phyloP scores from a whole-genome alignment of 37 sponge, comb jelly and placozoan species.

The Chondrosia reniformis region DNA sequence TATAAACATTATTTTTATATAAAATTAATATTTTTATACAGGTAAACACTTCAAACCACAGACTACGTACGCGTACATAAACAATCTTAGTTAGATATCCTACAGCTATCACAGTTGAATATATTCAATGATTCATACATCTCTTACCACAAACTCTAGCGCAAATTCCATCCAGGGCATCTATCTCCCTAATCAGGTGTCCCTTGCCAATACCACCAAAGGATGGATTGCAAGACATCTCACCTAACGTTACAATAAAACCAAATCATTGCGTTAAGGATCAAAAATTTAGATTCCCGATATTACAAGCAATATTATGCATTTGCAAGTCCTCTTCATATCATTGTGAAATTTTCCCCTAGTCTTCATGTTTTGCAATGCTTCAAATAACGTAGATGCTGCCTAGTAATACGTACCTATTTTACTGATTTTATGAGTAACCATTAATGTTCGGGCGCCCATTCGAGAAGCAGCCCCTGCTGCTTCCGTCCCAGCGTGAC shows the following conservation, averaged over 20 bases:
- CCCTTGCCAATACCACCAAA: constrained; percentile 95
- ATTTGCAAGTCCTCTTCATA: too few relatives aligned
- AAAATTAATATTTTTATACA: background rate
- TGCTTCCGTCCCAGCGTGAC: constrained; percentile 85
- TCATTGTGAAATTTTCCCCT: too few relatives aligned
- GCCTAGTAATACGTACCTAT: constrained; percentile 80
- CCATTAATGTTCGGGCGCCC: constrained; percentile 55
- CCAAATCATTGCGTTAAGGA: too few relatives aligned
- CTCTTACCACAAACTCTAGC: constrained; percentile 61
- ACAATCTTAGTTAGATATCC: background rate
- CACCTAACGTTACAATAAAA: too few relatives aligned
- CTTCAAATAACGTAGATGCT: too few relatives aligned
- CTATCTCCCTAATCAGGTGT: constrained; percentile 81
- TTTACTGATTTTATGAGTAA: constrained; percentile 71
- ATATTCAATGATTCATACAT: background rate
- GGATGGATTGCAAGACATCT: constrained; percentile 92
- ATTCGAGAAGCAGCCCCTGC: constrained; percentile 73
- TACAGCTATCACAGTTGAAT: constrained; percentile 1
- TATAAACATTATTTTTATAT: background rate
- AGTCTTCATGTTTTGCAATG: too few relatives aligned
- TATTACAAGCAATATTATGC: too few relatives aligned
- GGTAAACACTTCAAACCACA: too few relatives aligned
- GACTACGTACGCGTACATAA: too few relatives aligned
- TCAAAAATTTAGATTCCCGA: too few relatives aligned
- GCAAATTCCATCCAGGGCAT: constrained; percentile 87